Evolutionary conservation across 2,888 invertebrate genomes (phyloP), one percentile per base, ranked within the genome.

Genomic region (Trisateles emortualis): DNA sequence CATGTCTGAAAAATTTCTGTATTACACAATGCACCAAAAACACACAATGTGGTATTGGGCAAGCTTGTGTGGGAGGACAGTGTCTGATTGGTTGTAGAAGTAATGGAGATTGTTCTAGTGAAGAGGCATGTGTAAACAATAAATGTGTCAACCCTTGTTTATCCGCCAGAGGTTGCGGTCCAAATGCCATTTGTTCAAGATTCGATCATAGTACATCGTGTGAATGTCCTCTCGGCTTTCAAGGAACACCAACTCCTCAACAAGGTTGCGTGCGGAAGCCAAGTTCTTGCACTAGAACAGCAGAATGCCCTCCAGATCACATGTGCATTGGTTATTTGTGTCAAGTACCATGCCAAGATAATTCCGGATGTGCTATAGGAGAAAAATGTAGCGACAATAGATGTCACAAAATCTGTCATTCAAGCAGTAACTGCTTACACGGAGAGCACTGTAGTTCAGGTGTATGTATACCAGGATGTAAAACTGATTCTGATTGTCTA

Each of bases 261-360:
- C 97, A 98, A 86, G 98, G 98, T 3, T 98, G 98, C 79, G 96
- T 98, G 4, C 93, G 98, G 66, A 95, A 96, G 49, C 96, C 97
- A n/a, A 93, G 94, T 33, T 80, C 93, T 13, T 98, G 98, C 72
- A 87, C 90, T 30, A 93, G 94, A 55, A 94, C 95, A 30, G 93
- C 94, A 42, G 95, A 97, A 68, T 98, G 98, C 76, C 96, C 97
- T 3, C 90, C 92, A 38, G 95, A 95, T 43, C 96, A 97, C 70
- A 94, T 95, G 89, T 98, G 98, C 79, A 95, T 96, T 35, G 95
- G 94, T 13, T 95, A 95, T 44, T 94, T 96, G 65, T 98, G 98
- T 74, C 96, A 96, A 78, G 94, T 96, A 30, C 95, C 96, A 3
- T 98, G 98, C 76, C 93, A 94, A 64, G 95, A 95, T 59, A 95